These are phyloP conservation scores for Gymnogyps californianus DNA, from an alignment of 2,113 vertebrate species.

Conservation along the genomic window DNA sequence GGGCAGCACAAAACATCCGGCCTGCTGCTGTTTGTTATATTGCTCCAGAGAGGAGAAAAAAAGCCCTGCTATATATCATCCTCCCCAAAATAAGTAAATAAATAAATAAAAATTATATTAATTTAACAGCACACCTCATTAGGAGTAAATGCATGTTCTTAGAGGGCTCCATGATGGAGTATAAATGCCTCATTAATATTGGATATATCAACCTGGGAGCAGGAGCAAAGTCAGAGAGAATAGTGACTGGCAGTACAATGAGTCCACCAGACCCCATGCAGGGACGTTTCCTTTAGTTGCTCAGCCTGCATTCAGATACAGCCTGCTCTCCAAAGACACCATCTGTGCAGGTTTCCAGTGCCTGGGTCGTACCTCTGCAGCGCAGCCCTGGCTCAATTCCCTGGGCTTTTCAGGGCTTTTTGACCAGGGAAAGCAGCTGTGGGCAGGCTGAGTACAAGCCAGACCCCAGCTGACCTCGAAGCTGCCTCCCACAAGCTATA, in stretches of 20 bases:
- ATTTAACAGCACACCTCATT: slow-evolving; percentile 15
- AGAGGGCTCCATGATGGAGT: not conserved
- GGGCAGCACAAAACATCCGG: not conserved
- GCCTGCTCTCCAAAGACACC: not conserved
- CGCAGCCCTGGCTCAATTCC: not conserved
- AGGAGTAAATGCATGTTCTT: slow-evolving; percentile 28
- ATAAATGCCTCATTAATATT: slow-evolving; percentile 54
- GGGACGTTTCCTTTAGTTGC: not conserved
- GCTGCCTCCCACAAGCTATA: not conserved
- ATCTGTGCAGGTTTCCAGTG: not conserved
- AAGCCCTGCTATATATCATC: not conserved
- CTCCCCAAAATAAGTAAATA: not conserved
- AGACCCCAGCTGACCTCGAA: not conserved
- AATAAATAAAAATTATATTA: slow-evolving; percentile 4
- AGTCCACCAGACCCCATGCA: not conserved
- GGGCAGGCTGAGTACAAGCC: not conserved
- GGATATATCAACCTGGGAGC: slow-evolving; percentile 22
- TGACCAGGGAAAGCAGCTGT: not conserved
- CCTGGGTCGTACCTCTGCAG: not conserved
- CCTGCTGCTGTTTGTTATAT: not conserved
- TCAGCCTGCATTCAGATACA: not conserved
- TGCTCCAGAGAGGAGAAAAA: not conserved
- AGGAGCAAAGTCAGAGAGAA: not conserved
- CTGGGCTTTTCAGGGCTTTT: not conserved
- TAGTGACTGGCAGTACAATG: slow-evolving; percentile 7